Percentiles rank a stretch among this genome's conserved stretches.
These are phyloP conservation scores for Falco naumanni DNA, from an alignment of 2,797 vertebrate genomes.

Conservation along the genomic window DNA sequence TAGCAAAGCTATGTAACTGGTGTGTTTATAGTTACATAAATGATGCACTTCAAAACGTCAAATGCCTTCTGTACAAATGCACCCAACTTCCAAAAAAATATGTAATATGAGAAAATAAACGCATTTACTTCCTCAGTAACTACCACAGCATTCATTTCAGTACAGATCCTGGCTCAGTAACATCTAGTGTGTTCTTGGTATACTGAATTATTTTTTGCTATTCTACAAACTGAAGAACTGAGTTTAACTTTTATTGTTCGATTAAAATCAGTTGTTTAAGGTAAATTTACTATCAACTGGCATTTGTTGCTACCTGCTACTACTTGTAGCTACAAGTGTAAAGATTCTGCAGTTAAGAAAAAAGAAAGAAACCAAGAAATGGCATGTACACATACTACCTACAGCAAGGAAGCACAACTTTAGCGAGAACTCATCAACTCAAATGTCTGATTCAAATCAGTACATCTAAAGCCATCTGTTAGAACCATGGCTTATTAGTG, in stretches of 20 bases:
- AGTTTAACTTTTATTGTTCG: background rate
- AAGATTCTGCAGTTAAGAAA: background rate
- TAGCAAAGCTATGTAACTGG: background rate
- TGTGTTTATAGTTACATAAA: background rate
- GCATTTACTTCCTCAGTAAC: background rate
- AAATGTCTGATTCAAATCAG: slow-evolving; percentile 37
- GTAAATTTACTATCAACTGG: background rate
- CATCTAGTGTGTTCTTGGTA: background rate
- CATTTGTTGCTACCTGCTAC: background rate
- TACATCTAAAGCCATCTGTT: slow-evolving; percentile 48
- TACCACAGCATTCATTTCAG: background rate
- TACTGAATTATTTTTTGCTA: background rate
- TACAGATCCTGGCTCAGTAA: background rate
- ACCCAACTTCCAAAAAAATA: background rate
- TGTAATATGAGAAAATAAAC: background rate
- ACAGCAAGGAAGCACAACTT: slow-evolving; percentile 39
- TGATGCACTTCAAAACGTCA: background rate
- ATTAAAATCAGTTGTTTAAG: background rate
- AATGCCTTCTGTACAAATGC: background rate
- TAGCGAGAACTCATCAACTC: slow-evolving; percentile 34
- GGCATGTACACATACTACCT: background rate
- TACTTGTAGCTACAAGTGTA: background rate
- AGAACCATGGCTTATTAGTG: slow-evolving; percentile 25
- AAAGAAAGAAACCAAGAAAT: background rate
- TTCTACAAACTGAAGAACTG: background rate